phyloP scores from a whole-genome alignment of 2,888 invertebrate genomes.

The Meliscaeva auricollis region DNA sequence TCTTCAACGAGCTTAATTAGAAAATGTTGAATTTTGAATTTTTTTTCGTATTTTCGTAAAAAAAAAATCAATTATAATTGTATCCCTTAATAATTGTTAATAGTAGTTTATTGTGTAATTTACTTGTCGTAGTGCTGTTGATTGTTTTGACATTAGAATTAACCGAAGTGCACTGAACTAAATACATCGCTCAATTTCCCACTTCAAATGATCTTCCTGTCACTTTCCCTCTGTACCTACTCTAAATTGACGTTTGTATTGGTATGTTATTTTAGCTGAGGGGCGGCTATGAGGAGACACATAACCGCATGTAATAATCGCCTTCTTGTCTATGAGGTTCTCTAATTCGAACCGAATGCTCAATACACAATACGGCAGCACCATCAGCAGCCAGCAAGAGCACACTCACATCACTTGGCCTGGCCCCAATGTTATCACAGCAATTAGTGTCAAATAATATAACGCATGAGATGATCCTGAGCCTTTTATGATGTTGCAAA shows the following conservation, averaged over 20 bases:
- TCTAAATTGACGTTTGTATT: neutral
- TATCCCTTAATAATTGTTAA: too few relatives aligned
- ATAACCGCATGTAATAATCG: conserved; percentile 37
- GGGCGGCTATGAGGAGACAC: neutral
- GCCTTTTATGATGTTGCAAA: conserved; percentile 70
- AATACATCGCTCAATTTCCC: neutral
- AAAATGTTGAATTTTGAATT: too few relatives aligned
- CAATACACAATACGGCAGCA: neutral
- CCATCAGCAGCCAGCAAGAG: neutral
- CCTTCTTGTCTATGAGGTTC: neutral
- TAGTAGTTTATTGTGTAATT: too few relatives aligned
- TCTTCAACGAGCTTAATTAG: too few relatives aligned
- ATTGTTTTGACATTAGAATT: too few relatives aligned
- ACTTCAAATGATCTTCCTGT: neutral
- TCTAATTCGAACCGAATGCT: conserved; percentile 43
- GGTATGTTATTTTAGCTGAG: neutral
- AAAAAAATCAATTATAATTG: too few relatives aligned
- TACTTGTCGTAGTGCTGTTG: too few relatives aligned
- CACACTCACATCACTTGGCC: conserved; percentile 25
- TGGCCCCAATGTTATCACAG: conserved; percentile 73
- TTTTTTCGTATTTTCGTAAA: too few relatives aligned
- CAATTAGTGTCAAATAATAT: conserved; percentile 76
- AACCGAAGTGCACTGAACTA: too few relatives aligned
- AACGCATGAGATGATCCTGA: conserved; percentile 74
- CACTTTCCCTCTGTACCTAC: neutral